Percentiles rank a stretch among this genome's conserved stretches.
phyloP scores from a whole-genome alignment of 2,888 invertebrate genomes.

The Ditula angustiorana region DNA sequence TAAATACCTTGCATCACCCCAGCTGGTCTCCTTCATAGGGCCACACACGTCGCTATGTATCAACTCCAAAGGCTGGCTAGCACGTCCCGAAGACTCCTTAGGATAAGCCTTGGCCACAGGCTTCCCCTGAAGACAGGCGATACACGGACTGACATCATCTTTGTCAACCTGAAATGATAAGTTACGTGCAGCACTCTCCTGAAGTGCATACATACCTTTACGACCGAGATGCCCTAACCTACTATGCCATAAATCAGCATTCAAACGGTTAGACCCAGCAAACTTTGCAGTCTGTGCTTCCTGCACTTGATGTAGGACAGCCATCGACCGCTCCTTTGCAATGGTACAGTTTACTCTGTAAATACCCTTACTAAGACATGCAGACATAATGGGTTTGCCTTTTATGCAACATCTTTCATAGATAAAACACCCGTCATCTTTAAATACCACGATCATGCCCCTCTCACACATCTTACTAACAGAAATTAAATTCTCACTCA shows the following conservation, averaged over 20 bases:
- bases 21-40: background rate
- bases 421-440: conserved; percentile 8
- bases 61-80: background rate
- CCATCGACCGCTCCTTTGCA: conserved; percentile 23
- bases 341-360: background rate
- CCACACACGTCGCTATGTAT: background rate
- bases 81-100: background rate
- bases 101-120: conserved; percentile 17
- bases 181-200: conserved; percentile 13
- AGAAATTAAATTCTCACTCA: conserved; percentile 16
- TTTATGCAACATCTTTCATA: background rate
- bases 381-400: conserved; percentile 15
- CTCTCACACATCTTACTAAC: conserved; percentile 19
- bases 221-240: conserved; percentile 7
- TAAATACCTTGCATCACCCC: background rate
- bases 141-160: background rate
- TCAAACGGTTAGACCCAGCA: conserved; percentile 9
- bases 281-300: conserved; percentile 19
- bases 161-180: conserved; percentile 4
- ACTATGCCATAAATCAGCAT: no score
- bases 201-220: background rate
- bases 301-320: conserved; percentile 17
- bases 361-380: conserved; percentile 3
- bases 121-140: conserved; percentile 16
- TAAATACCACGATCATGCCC: conserved; percentile 13